Evolutionary conservation across 2,113 vertebrate genomes (phyloP).

Genomic region (Eurypyga helias): DNA sequence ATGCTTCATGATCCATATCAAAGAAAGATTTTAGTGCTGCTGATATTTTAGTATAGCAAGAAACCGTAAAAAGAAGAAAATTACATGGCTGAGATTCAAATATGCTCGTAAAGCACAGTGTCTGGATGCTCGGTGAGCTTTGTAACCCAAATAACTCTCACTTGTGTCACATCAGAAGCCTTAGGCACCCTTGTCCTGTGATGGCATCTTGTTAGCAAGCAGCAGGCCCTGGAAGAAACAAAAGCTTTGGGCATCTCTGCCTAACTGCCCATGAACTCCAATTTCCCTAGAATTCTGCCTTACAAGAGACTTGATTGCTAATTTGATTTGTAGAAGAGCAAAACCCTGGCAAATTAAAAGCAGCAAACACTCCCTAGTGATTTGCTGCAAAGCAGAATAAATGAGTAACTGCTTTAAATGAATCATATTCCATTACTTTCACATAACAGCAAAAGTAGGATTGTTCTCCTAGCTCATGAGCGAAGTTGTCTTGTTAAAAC

Average conservation of each 20-base stretch:
- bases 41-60: slow-evolving; percentile 26
- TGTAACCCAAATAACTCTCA: slow-evolving; percentile 26
- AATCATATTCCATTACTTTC: slow-evolving; percentile 33
- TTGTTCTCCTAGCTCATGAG: not conserved
- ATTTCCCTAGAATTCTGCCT: slow-evolving; percentile 37
- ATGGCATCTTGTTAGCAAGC: slow-evolving; percentile 62
- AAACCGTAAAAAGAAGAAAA: slow-evolving; percentile 48
- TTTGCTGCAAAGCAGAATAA: slow-evolving; percentile 28
- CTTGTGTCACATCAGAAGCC: not conserved
- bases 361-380: slow-evolving; percentile 16
- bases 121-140: slow-evolving; percentile 46
- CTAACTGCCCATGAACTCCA: slow-evolving; percentile 30
- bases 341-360: slow-evolving; percentile 42
- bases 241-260: slow-evolving; percentile 25
- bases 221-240: not conserved
- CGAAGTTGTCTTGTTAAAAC: not conserved
- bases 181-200: not conserved
- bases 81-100: slow-evolving; percentile 8
- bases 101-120: slow-evolving; percentile 19
- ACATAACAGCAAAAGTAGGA: not conserved
- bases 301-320: slow-evolving; percentile 34
- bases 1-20: not conserved
- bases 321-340: slow-evolving; percentile 55
- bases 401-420: slow-evolving; percentile 20
- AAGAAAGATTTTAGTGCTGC: not conserved